phyloP scores from a whole-genome alignment of 1,140 invertebrate genomes.

The Mylabris phalerata region DNA sequence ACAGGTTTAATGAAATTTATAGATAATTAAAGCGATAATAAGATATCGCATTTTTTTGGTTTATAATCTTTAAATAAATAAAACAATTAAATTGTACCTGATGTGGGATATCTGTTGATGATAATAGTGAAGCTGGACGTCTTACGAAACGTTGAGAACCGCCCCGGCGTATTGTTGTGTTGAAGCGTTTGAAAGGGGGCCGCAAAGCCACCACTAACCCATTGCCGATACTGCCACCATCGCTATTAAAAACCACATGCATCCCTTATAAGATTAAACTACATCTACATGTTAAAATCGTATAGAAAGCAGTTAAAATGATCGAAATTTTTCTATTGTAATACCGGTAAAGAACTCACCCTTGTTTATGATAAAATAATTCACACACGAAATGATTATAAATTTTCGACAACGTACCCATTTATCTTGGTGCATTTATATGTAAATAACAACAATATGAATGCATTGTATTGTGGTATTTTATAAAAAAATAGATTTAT shows the following conservation, averaged over 20 bases:
- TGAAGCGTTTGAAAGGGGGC: slow-evolving; percentile 38
- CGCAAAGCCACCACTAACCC: slow-evolving; percentile 37
- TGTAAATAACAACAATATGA: not conserved
- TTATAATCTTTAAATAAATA: not conserved
- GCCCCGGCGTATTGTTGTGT: slow-evolving; percentile 34
- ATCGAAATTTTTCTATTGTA: too few relatives aligned
- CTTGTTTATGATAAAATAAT: slow-evolving; percentile 11
- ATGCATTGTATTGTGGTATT: too few relatives aligned
- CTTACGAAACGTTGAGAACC: slow-evolving; percentile 24
- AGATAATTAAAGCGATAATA: too few relatives aligned
- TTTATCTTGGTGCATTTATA: not conserved
- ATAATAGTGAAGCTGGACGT: slow-evolving; percentile 34
- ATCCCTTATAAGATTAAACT: not conserved
- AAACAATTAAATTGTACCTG: slow-evolving; percentile 15
- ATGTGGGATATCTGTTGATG: slow-evolving; percentile 22
- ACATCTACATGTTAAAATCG: not conserved
- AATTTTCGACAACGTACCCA: slow-evolving; percentile 20
- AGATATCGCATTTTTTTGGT: too few relatives aligned
- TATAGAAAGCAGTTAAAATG: too few relatives aligned
- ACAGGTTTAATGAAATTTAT: too few relatives aligned
- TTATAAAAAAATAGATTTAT: not conserved
- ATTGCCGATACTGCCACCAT: slow-evolving; percentile 32
- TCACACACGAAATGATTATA: slow-evolving; percentile 20
- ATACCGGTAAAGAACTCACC: slow-evolving; percentile 1
- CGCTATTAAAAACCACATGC: slow-evolving; percentile 25